A percentile compares a stretch with the other conserved stretches of the same genome.
Evolutionary conservation across 2,113 vertebrate genomes (phyloP).

Genomic region (Pimephales promelas): DNA sequence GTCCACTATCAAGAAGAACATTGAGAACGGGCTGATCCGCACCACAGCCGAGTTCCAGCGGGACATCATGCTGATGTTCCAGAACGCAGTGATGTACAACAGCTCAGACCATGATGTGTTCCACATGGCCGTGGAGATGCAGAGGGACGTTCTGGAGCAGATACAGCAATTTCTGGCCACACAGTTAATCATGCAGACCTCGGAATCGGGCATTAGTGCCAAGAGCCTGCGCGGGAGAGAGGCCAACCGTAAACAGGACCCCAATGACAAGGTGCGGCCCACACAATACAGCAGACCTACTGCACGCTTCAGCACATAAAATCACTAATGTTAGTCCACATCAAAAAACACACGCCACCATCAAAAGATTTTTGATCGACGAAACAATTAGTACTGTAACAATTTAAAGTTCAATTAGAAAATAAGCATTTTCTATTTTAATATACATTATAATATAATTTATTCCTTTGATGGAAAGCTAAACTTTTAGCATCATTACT

Average conservation of each 20-base stretch:
- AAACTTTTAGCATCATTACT: neutral
- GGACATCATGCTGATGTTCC: slow-evolving; percentile 99
- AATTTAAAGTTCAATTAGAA: neutral
- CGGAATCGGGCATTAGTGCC: slow-evolving; percentile 95
- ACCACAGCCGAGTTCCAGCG: slow-evolving; percentile 74
- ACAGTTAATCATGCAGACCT: slow-evolving; percentile 98
- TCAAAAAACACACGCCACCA: no score
- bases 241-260: slow-evolving; percentile 91
- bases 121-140: slow-evolving; percentile 99
- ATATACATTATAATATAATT: neutral
- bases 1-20: slow-evolving; percentile 98
- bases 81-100: slow-evolving; percentile 99
- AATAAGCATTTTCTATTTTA: neutral
- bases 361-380: no score
- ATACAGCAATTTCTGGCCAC: slow-evolving; percentile 99
- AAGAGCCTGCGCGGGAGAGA: slow-evolving; percentile 95
- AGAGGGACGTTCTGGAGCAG: slow-evolving; percentile 95
- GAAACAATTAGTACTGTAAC: no score
- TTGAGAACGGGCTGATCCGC: slow-evolving; percentile 91
- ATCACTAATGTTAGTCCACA: neutral
- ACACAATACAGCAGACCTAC: neutral
- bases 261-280: slow-evolving; percentile 89
- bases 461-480: neutral
- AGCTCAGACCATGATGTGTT: slow-evolving; percentile 99
- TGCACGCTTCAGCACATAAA: neutral